phyloP scores from a whole-genome alignment of 2,797 vertebrate species.

The Loriculus beryllinus region DNA sequence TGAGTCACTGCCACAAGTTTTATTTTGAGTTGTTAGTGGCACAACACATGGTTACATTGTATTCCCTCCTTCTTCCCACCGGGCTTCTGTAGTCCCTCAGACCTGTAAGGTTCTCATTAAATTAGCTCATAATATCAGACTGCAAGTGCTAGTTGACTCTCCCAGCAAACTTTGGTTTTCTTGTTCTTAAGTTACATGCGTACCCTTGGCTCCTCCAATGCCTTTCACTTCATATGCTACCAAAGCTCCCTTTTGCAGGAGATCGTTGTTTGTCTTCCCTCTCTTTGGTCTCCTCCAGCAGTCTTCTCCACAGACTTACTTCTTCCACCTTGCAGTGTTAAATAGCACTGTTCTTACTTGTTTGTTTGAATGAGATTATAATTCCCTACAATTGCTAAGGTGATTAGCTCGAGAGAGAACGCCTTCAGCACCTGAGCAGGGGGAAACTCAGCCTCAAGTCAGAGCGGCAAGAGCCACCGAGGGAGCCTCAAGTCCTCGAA shows the following conservation, averaged over 20 bases:
- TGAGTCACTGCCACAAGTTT: background rate
- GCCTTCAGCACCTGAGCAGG: no score
- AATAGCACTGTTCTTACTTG: fast-evolving
- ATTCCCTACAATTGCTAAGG: background rate
- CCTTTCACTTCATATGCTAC: background rate
- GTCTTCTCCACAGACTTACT: no score
- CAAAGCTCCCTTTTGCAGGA: background rate
- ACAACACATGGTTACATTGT: background rate
- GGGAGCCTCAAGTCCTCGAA: no score
- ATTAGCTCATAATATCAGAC: background rate
- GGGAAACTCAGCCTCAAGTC: no score
- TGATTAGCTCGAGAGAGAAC: no score
- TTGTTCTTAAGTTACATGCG: fast-evolving
- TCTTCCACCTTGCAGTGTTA: background rate
- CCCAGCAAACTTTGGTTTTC: background rate
- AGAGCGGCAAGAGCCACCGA: no score
- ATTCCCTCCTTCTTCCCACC: background rate
- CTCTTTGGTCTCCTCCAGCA: background rate
- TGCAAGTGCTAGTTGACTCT: background rate
- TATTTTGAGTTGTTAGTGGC: background rate
- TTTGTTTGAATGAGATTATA: background rate
- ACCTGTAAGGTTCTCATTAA: background rate
- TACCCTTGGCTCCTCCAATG: background rate
- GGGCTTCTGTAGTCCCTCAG: background rate
- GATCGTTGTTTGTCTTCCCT: background rate